Conservation (phyloP, 2,797 vertebrate species). For the Tympanoctomys barrerae region DNA sequence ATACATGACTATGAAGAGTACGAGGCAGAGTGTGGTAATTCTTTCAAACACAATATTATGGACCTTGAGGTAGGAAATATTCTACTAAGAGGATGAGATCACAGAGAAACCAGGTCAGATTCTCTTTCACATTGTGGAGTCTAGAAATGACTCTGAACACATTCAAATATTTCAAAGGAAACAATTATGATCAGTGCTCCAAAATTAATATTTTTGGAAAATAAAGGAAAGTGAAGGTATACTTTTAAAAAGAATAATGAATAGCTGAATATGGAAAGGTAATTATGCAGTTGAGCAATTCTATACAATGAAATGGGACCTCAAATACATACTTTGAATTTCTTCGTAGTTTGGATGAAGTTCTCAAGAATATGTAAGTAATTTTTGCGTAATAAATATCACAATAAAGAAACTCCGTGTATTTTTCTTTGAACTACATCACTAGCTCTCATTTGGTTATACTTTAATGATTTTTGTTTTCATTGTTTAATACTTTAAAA, state of each 20-base stretch:
- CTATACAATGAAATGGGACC: neutral
- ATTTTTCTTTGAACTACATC: neutral
- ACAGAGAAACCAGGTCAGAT: neutral
- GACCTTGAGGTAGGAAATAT: neutral
- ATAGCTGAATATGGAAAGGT: neutral
- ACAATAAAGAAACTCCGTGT: neutral
- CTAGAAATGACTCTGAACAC: neutral
- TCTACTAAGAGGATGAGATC: neutral
- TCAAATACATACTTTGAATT: neutral
- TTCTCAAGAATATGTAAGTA: neutral
- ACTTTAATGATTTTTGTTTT: neutral
- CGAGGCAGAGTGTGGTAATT: neutral
- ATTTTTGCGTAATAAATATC: neutral
- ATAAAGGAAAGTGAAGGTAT: neutral
- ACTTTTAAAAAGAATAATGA: neutral
- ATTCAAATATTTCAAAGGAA: conserved; percentile 38
- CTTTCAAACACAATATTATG: neutral
- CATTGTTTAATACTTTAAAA: neutral
- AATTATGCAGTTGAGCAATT: neutral
- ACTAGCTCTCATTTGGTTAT: neutral
- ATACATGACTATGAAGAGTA: neutral
- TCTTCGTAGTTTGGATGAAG: neutral
- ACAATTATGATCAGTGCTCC: neutral
- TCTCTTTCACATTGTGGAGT: neutral
- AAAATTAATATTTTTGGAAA: neutral